A percentile compares a stretch with the other conserved stretches of the same genome.
Evolutionary conservation across 2,888 invertebrate genomes (phyloP).

Genomic region (Drosophila greeni): DNA sequence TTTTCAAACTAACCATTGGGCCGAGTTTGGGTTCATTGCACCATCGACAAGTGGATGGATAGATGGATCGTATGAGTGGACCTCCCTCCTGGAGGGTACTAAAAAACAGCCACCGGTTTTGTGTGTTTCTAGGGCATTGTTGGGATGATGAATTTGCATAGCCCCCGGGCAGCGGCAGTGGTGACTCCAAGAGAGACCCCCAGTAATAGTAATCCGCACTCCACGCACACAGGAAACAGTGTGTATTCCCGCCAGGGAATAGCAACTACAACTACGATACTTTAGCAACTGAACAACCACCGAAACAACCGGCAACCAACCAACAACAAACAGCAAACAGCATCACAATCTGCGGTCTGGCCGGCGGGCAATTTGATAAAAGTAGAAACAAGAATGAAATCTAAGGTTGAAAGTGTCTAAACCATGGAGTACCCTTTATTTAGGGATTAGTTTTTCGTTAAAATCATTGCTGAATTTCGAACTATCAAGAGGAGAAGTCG

Average conservation of each 20-base stretch:
- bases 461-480: too few relatives aligned
- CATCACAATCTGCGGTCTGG: slow-evolving; percentile 54
- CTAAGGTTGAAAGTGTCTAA: background rate
- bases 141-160: slow-evolving; percentile 65
- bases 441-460: too few relatives aligned
- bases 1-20: slow-evolving; percentile 3
- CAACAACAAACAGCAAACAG: slow-evolving; percentile 42
- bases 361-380: slow-evolving; percentile 66
- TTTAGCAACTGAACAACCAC: background rate
- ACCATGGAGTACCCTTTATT: background rate
- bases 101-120: slow-evolving; percentile 66
- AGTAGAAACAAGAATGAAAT: slow-evolving; percentile 29
- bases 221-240: slow-evolving; percentile 59
- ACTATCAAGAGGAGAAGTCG: too few relatives aligned
- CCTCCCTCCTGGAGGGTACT: slow-evolving; percentile 24
- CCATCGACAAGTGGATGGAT: slow-evolving; percentile 29
- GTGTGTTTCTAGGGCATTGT: slow-evolving; percentile 66
- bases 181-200: slow-evolving; percentile 43
- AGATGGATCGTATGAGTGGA: background rate
- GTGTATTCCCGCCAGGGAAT: slow-evolving; percentile 15
- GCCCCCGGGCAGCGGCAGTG: slow-evolving; percentile 44
- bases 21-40: slow-evolving; percentile 60
- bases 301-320: slow-evolving; percentile 4
- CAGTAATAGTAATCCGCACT: slow-evolving; percentile 44
- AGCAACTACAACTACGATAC: slow-evolving; percentile 5